These are phyloP conservation scores for Chloroceryle amazona DNA, from an alignment of 2,797 vertebrate species.

Conservation along the genomic window DNA sequence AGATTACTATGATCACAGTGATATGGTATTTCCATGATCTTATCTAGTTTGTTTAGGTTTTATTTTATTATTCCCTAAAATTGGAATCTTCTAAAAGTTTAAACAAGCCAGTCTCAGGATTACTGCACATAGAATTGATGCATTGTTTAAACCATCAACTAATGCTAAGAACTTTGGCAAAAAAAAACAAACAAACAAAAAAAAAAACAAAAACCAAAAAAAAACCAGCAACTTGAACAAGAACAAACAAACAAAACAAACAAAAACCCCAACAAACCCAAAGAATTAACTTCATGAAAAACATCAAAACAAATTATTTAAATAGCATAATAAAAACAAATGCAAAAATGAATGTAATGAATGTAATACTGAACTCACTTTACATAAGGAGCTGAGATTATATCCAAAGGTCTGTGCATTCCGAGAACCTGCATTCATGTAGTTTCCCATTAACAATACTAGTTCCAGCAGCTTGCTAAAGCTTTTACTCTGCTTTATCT, in stretches of 20 bases:
- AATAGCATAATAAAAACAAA: neutral
- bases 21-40: neutral
- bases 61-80: neutral
- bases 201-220: too few species aligned
- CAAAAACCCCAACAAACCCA: neutral
- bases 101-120: neutral
- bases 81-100: neutral
- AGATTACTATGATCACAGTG: neutral
- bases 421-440: constrained; percentile 97
- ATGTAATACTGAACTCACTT: constrained; percentile 82
- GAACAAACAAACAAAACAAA: neutral
- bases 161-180: neutral
- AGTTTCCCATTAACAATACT: constrained; percentile 95
- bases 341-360: neutral
- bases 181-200: neutral
- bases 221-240: too few species aligned
- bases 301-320: neutral
- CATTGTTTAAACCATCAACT: neutral
- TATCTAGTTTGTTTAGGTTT: accelerated
- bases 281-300: neutral
- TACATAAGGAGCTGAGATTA: constrained; percentile 96
- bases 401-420: constrained; percentile 96
- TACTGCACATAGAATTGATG: neutral
- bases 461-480: constrained; percentile 94
- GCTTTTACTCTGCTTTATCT: constrained; percentile 92